Percentiles rank a stretch among this genome's conserved stretches.
Conservation (phyloP, 1,140 invertebrate genomes). For the Drosophila bocqueti region DNA sequence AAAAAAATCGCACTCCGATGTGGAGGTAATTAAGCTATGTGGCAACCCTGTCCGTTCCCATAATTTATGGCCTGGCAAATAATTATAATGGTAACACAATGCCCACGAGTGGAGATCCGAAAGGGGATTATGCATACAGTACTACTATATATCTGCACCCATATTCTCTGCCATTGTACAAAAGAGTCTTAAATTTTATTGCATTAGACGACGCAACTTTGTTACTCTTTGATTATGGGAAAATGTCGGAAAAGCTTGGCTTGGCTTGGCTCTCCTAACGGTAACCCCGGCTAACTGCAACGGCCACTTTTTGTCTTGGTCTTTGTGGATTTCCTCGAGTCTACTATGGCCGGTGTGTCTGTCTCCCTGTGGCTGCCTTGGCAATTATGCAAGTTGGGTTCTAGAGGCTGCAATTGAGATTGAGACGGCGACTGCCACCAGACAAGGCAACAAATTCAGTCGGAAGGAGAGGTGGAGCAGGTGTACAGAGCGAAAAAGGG, state of each 20-base stretch:
- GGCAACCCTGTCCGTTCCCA: slow-evolving; percentile 72
- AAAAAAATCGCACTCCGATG: slow-evolving; percentile 40
- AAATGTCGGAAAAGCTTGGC: slow-evolving; percentile 30
- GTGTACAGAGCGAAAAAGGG: background rate
- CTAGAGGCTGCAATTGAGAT: slow-evolving; percentile 47
- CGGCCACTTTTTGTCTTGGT: slow-evolving; percentile 45
- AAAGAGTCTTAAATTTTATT: slow-evolving; percentile 81
- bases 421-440: slow-evolving; percentile 48
- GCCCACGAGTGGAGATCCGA: slow-evolving; percentile 25
- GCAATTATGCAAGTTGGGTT: slow-evolving; percentile 58
- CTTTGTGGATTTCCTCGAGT: slow-evolving; percentile 33
- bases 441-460: slow-evolving; percentile 45
- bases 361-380: slow-evolving; percentile 28
- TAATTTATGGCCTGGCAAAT: slow-evolving; percentile 77
- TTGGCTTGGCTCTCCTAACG: slow-evolving; percentile 37
- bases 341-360: background rate
- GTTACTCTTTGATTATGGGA: slow-evolving; percentile 80
- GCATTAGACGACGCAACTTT: slow-evolving; percentile 53
- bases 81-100: slow-evolving; percentile 81
- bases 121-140: slow-evolving; percentile 8
- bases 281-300: slow-evolving; percentile 59
- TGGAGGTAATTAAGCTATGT: slow-evolving; percentile 75
- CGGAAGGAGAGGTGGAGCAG: slow-evolving; percentile 1
- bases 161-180: slow-evolving; percentile 42
- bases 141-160: background rate